phyloP scores from a whole-genome alignment of 1,140 invertebrate species.

The Rhagoletis pomonella region DNA sequence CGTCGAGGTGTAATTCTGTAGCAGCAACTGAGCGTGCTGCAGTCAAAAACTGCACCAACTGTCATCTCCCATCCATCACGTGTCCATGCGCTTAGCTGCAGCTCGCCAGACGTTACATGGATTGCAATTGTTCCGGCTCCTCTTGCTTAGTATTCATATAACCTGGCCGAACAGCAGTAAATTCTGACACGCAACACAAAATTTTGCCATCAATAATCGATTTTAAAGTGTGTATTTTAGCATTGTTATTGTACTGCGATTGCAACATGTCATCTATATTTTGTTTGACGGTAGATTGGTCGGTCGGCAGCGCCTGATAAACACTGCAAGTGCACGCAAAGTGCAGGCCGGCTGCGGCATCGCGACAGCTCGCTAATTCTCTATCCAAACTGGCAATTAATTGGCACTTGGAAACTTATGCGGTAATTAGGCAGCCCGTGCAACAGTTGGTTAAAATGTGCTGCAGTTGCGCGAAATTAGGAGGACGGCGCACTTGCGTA shows the following conservation, averaged over 20 bases:
- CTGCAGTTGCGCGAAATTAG: neutral
- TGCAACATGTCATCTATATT: conserved; percentile 48
- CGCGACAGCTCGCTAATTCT: conserved; percentile 43
- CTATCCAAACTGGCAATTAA: neutral
- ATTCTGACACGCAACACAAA: conserved; percentile 50
- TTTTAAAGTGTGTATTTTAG: conserved; percentile 52
- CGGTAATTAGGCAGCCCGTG: neutral
- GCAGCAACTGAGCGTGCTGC: neutral
- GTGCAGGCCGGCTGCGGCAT: neutral
- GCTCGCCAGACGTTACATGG: neutral
- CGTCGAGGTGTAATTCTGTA: conserved; percentile 41
- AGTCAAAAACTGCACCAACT: conserved; percentile 43
- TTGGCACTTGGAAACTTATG: neutral
- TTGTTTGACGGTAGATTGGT: neutral
- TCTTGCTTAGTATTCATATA: neutral
- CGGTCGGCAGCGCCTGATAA: neutral
- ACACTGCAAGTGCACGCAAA: neutral
- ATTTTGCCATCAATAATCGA: conserved; percentile 56
- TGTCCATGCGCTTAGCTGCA: conserved; percentile 26
- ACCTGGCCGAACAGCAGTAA: neutral
- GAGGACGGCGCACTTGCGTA: no score
- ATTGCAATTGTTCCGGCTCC: neutral
- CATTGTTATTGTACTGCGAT: conserved; percentile 25
- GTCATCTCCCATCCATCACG: conserved; percentile 51
- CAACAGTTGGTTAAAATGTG: conserved; percentile 33